Base-by-base conservation (phyloP, 2,113 vertebrate genomes). In the Eira barbara region DNA sequence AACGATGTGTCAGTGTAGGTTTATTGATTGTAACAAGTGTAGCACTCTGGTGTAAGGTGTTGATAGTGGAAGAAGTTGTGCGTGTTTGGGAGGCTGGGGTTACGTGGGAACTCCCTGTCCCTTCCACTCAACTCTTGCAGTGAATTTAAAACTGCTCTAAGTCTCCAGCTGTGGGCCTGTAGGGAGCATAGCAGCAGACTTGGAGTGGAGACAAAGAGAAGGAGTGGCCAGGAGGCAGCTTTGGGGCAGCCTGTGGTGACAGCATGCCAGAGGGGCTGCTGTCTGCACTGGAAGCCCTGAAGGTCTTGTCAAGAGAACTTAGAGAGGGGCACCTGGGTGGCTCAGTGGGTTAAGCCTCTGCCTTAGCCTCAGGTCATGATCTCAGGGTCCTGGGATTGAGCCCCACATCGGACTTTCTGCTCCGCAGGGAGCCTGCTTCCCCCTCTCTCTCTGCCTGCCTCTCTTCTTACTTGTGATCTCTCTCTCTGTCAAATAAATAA, bases 1-100 rank as follows among this genome's bases (percentile, higher is more conserved):
- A 14, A 10, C 0, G 23, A 2, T 2, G 5, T 4, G 23, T 42
- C 45, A 2, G 21, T 1, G 0, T 3, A 10, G 9, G 73, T 36
- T 34, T 6, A 2, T 9, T 1, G 0, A 5, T 4, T 7, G 0
- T 20, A 20, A n/a, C 7, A n/a, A 7, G 20, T 1, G 27, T 25
- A 52, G 13, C 1, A 25, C 29, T 74, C 9, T 52, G 3, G 17
- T 2, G 0, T 20, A 10, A 5, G 14, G 39, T 17, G 18, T 17
- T 4, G 31, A 34, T 2, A 45, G 0, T 1, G 29, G 7, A 29
- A 4, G 55, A 31, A 3, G 15, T 0, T 12, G 39, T 39, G 34
- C 25, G 0, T 23, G 17, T 73, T 23, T 7, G 3, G n/a, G 67
- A 7, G 7, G 0, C 25, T 21, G 42, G 42, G 25, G 21, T 11